phyloP scores from a whole-genome alignment of 2,888 invertebrate genomes.

The Conistra vaccinii region DNA sequence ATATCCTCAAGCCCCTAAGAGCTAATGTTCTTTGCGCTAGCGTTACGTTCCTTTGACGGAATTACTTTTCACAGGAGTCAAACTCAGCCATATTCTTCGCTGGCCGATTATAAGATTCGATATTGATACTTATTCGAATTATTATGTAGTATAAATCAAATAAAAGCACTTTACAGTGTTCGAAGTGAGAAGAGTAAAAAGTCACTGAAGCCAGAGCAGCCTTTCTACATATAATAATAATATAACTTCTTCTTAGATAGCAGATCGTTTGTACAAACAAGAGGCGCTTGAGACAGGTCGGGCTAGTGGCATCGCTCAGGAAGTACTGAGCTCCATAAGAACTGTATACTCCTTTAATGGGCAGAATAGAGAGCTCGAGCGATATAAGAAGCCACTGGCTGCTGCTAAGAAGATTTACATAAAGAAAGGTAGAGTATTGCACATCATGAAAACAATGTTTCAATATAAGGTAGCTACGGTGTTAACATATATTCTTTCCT shows the following conservation, averaged over 20 bases:
- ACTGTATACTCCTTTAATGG: conserved; percentile 95
- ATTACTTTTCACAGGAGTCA: neutral
- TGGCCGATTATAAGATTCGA: neutral
- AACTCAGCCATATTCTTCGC: neutral
- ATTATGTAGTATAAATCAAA: neutral
- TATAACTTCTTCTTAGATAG: conserved; percentile 59
- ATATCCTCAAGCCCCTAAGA: neutral
- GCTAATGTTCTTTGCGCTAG: neutral
- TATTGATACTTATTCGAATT: neutral
- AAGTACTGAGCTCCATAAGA: conserved; percentile 93
- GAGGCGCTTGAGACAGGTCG: conserved; percentile 93
- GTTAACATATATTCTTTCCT: conserved; percentile 7
- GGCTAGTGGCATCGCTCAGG: conserved; percentile 94
- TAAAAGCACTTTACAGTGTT: neutral
- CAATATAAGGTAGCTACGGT: too few species aligned
- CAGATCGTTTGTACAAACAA: conserved; percentile 88
- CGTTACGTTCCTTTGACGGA: neutral
- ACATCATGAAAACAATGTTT: neutral
- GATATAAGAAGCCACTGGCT: conserved; percentile 91
- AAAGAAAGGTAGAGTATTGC: conserved; percentile 84
- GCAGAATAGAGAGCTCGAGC: conserved; percentile 91
- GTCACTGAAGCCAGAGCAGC: neutral
- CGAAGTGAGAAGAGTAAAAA: neutral
- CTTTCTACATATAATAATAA: neutral
- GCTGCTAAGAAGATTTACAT: conserved; percentile 92